A percentile compares a stretch with the other conserved stretches of the same genome.
These are phyloP conservation scores for Harpalus rufipes DNA, from an alignment of 2,888 invertebrate species.

Conservation along the genomic window DNA sequence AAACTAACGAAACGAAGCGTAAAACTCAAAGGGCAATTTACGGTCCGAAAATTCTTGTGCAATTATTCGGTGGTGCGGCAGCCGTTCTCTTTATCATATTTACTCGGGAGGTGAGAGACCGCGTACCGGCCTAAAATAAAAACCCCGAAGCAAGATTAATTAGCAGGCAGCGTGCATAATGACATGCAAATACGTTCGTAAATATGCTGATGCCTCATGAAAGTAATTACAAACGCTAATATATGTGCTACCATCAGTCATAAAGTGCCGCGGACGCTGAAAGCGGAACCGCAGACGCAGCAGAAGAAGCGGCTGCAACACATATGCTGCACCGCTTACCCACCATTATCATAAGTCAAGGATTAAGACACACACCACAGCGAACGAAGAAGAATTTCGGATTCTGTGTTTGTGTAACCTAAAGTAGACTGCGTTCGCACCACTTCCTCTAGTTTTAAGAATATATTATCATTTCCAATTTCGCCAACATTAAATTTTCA, in stretches of 20 bases:
- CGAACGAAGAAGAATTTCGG: too few species aligned
- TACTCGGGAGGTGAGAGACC: constrained; percentile 34
- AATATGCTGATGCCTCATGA: constrained; percentile 66
- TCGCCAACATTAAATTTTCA: too few species aligned
- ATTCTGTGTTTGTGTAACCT: too few species aligned
- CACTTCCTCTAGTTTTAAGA: too few species aligned
- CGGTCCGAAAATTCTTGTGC: constrained; percentile 52
- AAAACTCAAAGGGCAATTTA: constrained; percentile 63
- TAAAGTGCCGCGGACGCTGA: constrained; percentile 22
- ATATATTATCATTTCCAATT: too few species aligned
- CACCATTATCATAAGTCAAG: not conserved
- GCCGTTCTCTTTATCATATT: constrained; percentile 58
- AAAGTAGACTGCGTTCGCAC: too few species aligned
- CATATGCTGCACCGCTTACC: constrained; percentile 24
- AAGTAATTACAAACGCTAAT: constrained; percentile 66
- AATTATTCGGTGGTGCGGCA: constrained; percentile 40
- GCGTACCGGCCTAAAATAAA: constrained; percentile 44
- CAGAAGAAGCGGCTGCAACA: constrained; percentile 34
- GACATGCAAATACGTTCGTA: constrained; percentile 66
- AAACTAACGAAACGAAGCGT: constrained; percentile 50
- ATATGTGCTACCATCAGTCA: constrained; percentile 64
- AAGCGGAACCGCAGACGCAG: constrained; percentile 23
- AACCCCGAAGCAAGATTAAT: constrained; percentile 62
- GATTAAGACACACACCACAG: too few species aligned
- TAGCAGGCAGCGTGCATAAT: constrained; percentile 59